These are phyloP conservation scores for Tetraneura akinire DNA, from an alignment of 1,140 invertebrate genomes.

Conservation along the genomic window DNA sequence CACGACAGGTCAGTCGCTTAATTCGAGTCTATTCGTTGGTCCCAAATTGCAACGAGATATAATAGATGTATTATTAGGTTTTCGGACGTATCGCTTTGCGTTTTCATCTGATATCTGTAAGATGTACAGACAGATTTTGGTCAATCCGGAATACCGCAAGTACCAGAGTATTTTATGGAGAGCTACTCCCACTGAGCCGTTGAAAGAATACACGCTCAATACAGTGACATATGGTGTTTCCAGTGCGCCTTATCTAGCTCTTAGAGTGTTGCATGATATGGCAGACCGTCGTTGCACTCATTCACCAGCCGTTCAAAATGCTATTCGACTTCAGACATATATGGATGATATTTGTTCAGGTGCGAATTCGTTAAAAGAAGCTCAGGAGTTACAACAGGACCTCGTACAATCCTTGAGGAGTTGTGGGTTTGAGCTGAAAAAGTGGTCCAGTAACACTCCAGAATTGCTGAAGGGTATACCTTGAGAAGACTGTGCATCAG, in stretches of 20 bases:
- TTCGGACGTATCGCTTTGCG: not conserved
- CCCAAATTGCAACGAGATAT: no score
- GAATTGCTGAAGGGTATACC: not conserved
- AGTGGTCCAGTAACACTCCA: not conserved
- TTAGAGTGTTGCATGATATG: not conserved
- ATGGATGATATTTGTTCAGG: not conserved
- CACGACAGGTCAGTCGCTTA: no score
- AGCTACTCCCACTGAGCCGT: not conserved
- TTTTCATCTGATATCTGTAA: not conserved
- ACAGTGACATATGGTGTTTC: not conserved
- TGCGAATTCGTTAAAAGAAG: not conserved
- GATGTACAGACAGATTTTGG: not conserved
- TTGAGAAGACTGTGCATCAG: not conserved
- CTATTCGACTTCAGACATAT: not conserved
- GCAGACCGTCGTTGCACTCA: not conserved
- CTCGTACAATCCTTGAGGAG: not conserved
- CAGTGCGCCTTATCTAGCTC: no score
- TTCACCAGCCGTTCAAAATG: not conserved
- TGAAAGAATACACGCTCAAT: not conserved
- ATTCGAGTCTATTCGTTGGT: no score
- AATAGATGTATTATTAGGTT: no score
- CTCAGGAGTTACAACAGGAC: not conserved
- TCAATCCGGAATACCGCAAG: not conserved
- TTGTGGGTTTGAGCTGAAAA: not conserved
- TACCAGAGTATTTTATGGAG: not conserved